phyloP scores from a whole-genome alignment of 1,140 invertebrate species.

The Holotrichia oblita region DNA sequence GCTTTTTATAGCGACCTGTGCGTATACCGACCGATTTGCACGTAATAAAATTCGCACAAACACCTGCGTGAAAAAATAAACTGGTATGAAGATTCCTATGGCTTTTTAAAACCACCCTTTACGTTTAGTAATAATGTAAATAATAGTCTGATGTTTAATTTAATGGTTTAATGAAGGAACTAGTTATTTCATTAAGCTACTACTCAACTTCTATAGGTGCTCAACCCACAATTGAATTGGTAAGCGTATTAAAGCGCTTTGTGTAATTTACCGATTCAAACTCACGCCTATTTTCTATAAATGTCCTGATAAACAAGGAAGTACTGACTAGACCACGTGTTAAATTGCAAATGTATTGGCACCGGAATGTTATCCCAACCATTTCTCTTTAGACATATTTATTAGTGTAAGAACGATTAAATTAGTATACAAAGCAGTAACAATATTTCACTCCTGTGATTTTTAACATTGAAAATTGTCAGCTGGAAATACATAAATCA shows the following conservation, averaged over 20 bases:
- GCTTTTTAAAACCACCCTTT: too few species aligned
- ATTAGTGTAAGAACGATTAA: slow-evolving; percentile 5
- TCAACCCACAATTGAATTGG: too few species aligned
- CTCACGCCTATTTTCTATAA: slow-evolving; percentile 8
- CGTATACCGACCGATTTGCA: too few species aligned
- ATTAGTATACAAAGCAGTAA: slow-evolving; percentile 20
- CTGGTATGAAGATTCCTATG: too few species aligned
- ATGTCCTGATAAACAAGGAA: slow-evolving; percentile 14
- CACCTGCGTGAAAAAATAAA: too few species aligned
- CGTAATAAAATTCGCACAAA: too few species aligned
- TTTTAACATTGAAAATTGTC: slow-evolving; percentile 8
- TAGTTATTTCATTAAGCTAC: too few species aligned
- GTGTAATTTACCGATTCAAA: neutral
- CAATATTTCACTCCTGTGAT: neutral
- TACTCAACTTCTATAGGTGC: too few species aligned
- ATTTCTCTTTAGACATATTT: slow-evolving; percentile 5
- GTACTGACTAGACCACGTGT: neutral
- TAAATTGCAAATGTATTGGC: slow-evolving; percentile 10
- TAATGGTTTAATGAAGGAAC: too few species aligned
- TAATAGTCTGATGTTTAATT: too few species aligned
- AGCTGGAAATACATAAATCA: neutral
- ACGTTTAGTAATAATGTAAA: too few species aligned
- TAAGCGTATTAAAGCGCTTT: neutral
- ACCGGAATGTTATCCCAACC: neutral
- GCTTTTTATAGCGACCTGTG: too few species aligned